Base-by-base conservation (phyloP, 1,140 invertebrate species). In the Nixonia krombeini region DNA sequence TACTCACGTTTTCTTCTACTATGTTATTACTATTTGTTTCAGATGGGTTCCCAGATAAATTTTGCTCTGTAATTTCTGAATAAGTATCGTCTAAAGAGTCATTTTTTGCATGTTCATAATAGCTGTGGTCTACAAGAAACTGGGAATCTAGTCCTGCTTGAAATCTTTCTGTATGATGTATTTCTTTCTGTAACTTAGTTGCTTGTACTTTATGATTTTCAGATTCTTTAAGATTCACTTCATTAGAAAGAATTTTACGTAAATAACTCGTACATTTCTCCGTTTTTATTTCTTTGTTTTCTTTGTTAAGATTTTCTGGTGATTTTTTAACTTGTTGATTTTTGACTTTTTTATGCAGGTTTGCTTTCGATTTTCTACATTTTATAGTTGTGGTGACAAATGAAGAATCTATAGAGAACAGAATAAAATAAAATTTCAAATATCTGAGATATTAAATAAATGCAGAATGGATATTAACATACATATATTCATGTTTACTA, bases 101-200 rank as follows among this genome's bases (percentile, higher is more conserved):
- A 18, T 80, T 64, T 47, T 70, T 76, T n/a, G 75, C 49, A 1
- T 75, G 77, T 42, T 83, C 83, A 47, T 55, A 83, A 55, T 84
- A 84, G 76, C 82, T 84, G 44, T 84, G 82, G 61, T 84, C 82
- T 6, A 75, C 74, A 2, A 82, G 56, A 51, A 81, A 76, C 50
- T 80, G 76, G 5, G 64, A 31, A 21, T 77, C 74, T 0, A 10
- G 33, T 42, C 53, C 17, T 5, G 53, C 62, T n/a, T n/a, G n/a
- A n/a, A n/a, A n/a, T n/a, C n/a, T n/a, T n/a, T n/a, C 21, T 37
- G 25, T 1, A 12, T 6, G 23, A 0, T 7, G 16, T 47, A 55
- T 38, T 38, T 58, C 23, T 33, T 41, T 71, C 68, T 46, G 17
- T 47, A 12, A 67, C 47, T 70, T 68, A 76, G 38, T 4, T 58